Evolutionary conservation across 2,888 invertebrate genomes (phyloP), one percentile per base, ranked within the genome.

Genomic region (Plebejus argus): DNA sequence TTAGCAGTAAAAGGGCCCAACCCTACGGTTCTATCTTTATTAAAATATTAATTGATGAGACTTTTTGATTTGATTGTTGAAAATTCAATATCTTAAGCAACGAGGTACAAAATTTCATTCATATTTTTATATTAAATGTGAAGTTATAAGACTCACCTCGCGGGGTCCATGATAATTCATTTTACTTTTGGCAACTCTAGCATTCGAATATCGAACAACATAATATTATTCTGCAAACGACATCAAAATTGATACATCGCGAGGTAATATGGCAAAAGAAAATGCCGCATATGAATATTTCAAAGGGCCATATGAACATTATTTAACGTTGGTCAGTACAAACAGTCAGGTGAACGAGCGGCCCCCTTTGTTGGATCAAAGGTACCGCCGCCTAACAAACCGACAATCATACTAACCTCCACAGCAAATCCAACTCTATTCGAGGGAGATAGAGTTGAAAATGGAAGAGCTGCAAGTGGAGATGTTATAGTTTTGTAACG

Each of bases 291-390:
- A 66, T 66, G 66, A 66, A 66, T 61, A 61, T 66, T 66, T 66
- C 66, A 66, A 66, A 49, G 49, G 53, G 79, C 70, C 79, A 78
- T 80, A 79, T 78, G 79, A 78, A 33, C 70, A 74, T 28, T 72
- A 72, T 72, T 72, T 28, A 74, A 74, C 39, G 53, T 49, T 74
- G 72, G 66, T 66, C 66, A 72, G 81, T 81, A 82, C 84, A 85
- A 85, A 84, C 91, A 91, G 87, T 93, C 93, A 93, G 93, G 93
- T 93, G 93, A 90, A 90, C 89, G 88, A 86, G 85, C 92, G 93
- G 93, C 90, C 85, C 90, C 89, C 91, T 93, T 93, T 93, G 89
- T 91, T 79, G 85, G 87, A 89, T 93, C 93, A 93, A 93, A 93
- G 84, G 89, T 79, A 85, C 93, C 93, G 93, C 90, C 92, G 84